Percentiles rank a stretch among this genome's conserved stretches.
Evolutionary conservation across 2,797 vertebrate genomes (phyloP).

Genomic region (Manis crassicaudata): DNA sequence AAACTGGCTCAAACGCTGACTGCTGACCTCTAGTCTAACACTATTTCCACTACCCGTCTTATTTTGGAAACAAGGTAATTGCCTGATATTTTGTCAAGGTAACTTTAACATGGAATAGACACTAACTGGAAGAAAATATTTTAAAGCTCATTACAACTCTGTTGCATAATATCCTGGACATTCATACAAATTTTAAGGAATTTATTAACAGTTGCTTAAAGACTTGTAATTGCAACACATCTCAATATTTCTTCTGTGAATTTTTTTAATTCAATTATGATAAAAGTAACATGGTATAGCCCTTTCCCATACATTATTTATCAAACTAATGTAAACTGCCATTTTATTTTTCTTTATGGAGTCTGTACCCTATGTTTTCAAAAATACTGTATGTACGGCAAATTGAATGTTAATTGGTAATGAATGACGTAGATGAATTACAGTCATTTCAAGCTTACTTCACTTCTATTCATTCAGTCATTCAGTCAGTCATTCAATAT

Average conservation of each 20-base stretch:
- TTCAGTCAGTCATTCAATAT: neutral
- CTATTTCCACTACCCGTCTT: neutral
- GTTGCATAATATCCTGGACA: neutral
- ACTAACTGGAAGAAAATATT: neutral
- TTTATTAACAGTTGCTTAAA: constrained; percentile 24
- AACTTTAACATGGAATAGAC: neutral
- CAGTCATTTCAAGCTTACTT: neutral
- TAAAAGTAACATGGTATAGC: neutral
- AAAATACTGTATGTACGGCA: neutral
- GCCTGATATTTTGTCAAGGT: constrained; percentile 10
- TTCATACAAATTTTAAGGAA: neutral
- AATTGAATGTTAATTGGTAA: neutral
- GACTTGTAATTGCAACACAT: neutral
- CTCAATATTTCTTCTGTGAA: neutral
- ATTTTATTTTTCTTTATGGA: constrained; percentile 16
- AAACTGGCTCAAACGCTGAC: neutral
- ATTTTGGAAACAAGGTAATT: neutral
- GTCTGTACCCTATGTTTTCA: neutral
- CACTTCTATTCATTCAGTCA: neutral
- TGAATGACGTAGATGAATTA: neutral
- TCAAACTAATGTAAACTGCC: constrained; percentile 6
- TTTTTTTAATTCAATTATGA: neutral
- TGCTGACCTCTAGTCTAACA: neutral
- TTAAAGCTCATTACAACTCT: neutral
- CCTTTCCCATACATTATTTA: neutral